These are phyloP conservation scores for Phalacrocorax brasilianus DNA, from an alignment of 2,113 vertebrate genomes.

Conservation along the genomic window DNA sequence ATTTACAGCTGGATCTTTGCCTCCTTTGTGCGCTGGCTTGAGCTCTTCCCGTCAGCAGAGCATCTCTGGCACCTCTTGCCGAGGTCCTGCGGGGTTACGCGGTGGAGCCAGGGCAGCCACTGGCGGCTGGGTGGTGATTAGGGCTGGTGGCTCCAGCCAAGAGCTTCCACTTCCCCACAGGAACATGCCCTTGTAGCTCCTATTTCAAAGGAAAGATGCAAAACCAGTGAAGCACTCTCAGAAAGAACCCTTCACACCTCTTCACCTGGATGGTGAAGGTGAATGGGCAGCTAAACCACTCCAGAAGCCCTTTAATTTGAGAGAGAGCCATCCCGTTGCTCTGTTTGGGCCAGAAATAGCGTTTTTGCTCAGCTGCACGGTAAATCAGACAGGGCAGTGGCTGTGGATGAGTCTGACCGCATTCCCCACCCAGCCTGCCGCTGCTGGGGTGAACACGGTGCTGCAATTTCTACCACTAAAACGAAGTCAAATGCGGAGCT, in stretches of 20 bases:
- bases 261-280: not conserved
- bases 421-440: not conserved
- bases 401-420: accelerated
- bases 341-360: not conserved
- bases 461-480: not conserved
- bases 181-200: not conserved
- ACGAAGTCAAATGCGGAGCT: accelerated
- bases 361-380: not conserved
- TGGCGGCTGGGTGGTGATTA: not conserved
- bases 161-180: not conserved
- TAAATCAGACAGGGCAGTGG: not conserved
- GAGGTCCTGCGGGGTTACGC: not conserved
- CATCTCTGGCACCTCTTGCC: not conserved
- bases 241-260: not conserved
- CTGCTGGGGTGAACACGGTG: accelerated
- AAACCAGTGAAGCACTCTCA: not conserved
- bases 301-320: not conserved
- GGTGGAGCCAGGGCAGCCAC: not conserved
- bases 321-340: not conserved
- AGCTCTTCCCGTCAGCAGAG: not conserved
- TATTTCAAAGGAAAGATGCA: not conserved
- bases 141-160: not conserved
- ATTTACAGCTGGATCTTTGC: slow-evolving; percentile 60
- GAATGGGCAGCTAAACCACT: not conserved
- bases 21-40: slow-evolving; percentile 23